phyloP scores from a whole-genome alignment of 1,140 invertebrate genomes.

The Thrips palmi region DNA sequence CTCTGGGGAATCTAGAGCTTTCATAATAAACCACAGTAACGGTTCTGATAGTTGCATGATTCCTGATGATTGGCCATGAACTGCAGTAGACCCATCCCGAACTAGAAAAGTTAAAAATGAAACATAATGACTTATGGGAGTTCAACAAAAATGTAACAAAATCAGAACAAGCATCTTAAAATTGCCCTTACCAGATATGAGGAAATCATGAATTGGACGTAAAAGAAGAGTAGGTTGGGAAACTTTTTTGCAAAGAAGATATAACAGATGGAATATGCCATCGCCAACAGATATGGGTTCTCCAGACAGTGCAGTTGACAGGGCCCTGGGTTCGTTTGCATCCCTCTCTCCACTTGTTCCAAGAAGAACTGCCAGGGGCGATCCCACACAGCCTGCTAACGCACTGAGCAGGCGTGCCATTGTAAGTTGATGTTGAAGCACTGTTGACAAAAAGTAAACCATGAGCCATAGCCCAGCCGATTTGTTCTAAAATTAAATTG shows the following conservation, averaged over 20 bases:
- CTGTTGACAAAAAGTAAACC: constrained; percentile 22
- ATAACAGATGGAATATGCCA: constrained; percentile 63
- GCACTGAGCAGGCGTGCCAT: constrained; percentile 65
- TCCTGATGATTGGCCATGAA: too few species aligned
- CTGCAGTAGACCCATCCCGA: too few species aligned
- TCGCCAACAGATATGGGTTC: constrained; percentile 58
- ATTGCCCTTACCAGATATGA: constrained; percentile 43
- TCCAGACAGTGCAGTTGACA: too few species aligned
- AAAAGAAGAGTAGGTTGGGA: constrained; percentile 52
- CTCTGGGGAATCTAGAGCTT: constrained; percentile 46
- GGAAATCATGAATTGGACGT: constrained; percentile 51
- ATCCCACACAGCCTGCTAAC: constrained; percentile 46
- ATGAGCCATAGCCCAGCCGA: constrained; percentile 6
- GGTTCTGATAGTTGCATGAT: constrained; percentile 55
- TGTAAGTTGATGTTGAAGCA: constrained; percentile 53
- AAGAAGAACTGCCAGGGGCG: constrained; percentile 37
- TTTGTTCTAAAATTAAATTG: constrained; percentile 8
- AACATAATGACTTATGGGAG: too few species aligned
- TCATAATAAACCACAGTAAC: constrained; percentile 51
- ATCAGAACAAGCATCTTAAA: too few species aligned
- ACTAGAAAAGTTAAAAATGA: too few species aligned
- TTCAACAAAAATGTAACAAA: too few species aligned
- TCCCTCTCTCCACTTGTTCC: too few species aligned
- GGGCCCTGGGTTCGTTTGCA: too few species aligned
- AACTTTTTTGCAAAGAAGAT: constrained; percentile 47